A percentile compares a stretch with the other conserved stretches of the same genome.
Evolutionary conservation across 2,113 vertebrate species (phyloP).

Genomic region (Leucoraja erinaceus): DNA sequence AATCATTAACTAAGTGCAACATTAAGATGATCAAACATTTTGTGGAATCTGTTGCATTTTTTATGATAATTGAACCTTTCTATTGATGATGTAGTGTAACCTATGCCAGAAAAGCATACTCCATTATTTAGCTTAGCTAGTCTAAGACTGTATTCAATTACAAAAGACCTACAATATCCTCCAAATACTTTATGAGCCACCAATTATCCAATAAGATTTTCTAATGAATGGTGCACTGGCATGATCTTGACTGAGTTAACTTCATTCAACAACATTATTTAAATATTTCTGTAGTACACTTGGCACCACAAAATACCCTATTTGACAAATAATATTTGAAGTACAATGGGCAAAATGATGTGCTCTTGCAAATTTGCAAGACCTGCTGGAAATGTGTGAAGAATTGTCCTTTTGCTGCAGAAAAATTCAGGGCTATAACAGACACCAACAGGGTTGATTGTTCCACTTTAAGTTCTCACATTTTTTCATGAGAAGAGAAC

Average conservation of each 20-base stretch:
- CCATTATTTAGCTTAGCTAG: neutral
- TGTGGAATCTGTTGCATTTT: neutral
- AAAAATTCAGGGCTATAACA: neutral
- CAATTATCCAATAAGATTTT: neutral
- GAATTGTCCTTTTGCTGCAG: neutral
- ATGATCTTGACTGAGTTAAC: neutral
- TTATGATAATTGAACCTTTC: neutral
- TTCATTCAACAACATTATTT: neutral
- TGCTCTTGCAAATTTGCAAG: neutral
- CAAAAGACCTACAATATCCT: neutral
- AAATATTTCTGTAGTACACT: neutral
- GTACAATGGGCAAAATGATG: neutral
- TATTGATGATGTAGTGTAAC: neutral
- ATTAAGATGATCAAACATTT: neutral
- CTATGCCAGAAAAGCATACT: neutral
- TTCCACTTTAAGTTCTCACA: neutral
- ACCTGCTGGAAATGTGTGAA: neutral
- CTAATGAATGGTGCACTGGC: neutral
- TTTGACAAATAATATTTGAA: neutral
- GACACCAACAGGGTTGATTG: neutral
- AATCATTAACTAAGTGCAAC: neutral
- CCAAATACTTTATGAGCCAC: neutral
- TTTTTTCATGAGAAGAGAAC: neutral
- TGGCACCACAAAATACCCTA: neutral
- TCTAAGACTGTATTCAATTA: conserved; percentile 19